Base-by-base conservation (phyloP, 2,888 invertebrate species). In the Lepidochrysops patricia region DNA sequence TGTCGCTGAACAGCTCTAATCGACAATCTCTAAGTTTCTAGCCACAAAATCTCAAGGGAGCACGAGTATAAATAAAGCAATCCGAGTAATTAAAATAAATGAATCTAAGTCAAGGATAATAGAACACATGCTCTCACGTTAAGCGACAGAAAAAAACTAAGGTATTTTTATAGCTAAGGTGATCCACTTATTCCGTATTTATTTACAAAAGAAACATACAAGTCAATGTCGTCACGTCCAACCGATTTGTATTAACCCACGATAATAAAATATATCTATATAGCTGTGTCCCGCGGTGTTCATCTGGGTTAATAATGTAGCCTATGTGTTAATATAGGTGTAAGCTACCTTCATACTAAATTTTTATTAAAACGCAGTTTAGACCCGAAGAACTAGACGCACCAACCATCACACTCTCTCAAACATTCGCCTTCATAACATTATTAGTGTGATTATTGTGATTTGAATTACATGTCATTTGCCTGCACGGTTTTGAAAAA, bases 101-200 rank as follows among this genome's bases (percentile, higher is more conserved):
- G 48, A 59, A 79, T 75, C 71, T 79, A 68, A 76, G 76, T 73
- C 77, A 76, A 75, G 71, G 71, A 71, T 70, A 75, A 71, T 68
- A 69, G 74, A 71, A 68, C 68, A 68, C 64, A 65, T 68, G 69
- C 68, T 67, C 67, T 26, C 32, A 32, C 52, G 34, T 49, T 37
- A n/a, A 26, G 26, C 50, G 58, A 4, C 32, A 58, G 49, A 59
- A 59, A 59, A n/a, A 57, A 59, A 59, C 50, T 59, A 52, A 52
- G 23, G 54, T 54, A 54, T 54, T 54, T 54, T 57, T 57, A 57
- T 57, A 57, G 35, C 35, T 13, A 35, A 37, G 37, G 37, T 57
- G 37, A 57, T 57, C 37, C 23, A 57, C 26, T 57, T 57, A 32
- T 35, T 57, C 27, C 34, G n/a, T 37, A 23, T 23, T 35, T 23